Percentiles rank a stretch among this genome's conserved stretches.
These are phyloP conservation scores for Hypothenemus hampei DNA, from an alignment of 1,140 invertebrate genomes.

Conservation along the genomic window DNA sequence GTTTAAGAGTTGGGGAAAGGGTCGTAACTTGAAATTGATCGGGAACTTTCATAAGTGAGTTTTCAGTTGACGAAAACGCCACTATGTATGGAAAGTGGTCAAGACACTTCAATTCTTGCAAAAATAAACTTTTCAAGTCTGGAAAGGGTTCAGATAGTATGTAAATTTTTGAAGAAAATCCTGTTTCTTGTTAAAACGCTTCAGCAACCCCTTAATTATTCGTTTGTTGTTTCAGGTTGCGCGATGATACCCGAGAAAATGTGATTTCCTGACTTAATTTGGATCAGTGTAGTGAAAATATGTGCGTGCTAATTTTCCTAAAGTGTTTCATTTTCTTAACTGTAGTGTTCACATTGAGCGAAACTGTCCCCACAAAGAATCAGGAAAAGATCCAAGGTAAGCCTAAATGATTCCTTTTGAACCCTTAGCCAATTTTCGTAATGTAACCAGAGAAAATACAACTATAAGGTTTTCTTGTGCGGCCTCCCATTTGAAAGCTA, in stretches of 20 bases:
- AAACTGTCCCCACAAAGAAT: conserved; percentile 15
- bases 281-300: conserved; percentile 6
- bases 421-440: conserved; percentile 6
- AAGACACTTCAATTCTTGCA: too few species aligned
- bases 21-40: neutral
- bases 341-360: conserved; percentile 11
- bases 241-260: too few species aligned
- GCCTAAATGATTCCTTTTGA: neutral
- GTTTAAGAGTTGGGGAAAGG: neutral
- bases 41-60: neutral
- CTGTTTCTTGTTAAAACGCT: too few species aligned
- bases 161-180: too few species aligned
- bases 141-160: too few species aligned
- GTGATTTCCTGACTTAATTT: too few species aligned
- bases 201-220: too few species aligned
- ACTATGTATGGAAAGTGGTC: neutral
- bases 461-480: neutral
- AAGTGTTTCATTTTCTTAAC: conserved; percentile 21
- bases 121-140: too few species aligned
- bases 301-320: conserved; percentile 15
- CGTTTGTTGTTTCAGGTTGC: too few species aligned
- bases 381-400: conserved; percentile 22
- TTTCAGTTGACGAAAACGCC: neutral
- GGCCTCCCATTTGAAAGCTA: conserved; percentile 9
- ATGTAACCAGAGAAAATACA: conserved; percentile 1